Evolutionary conservation across 2,797 vertebrate species (phyloP).

Genomic region (Pelochelys cantorii): DNA sequence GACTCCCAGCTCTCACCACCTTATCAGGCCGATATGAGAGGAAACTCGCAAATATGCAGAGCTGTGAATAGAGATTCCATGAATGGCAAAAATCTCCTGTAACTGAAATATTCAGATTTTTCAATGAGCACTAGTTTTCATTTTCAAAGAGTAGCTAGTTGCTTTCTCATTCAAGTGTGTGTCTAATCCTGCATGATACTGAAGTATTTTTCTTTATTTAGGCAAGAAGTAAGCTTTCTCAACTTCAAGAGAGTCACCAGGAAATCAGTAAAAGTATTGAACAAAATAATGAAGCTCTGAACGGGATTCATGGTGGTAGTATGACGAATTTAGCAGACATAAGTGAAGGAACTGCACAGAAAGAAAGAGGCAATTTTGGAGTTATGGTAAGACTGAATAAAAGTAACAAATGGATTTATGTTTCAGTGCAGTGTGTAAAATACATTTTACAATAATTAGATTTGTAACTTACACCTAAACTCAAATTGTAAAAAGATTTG

Average conservation of each 20-base stretch:
- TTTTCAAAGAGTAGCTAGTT: background rate
- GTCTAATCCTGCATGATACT: background rate
- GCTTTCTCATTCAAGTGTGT: background rate
- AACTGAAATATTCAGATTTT: background rate
- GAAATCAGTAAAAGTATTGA: conserved; percentile 91
- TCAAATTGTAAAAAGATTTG: background rate
- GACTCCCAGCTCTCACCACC: no score
- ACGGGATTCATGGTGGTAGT: conserved; percentile 88
- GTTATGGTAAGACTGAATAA: conserved; percentile 81
- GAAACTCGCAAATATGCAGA: no score
- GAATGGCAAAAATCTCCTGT: no score
- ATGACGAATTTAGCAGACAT: conserved; percentile 92
- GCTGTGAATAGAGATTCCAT: no score
- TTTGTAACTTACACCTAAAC: background rate
- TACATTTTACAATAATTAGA: background rate
- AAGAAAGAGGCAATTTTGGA: conserved; percentile 87
- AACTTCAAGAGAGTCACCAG: conserved; percentile 92
- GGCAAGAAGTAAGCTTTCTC: conserved; percentile 92
- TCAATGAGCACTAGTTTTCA: background rate
- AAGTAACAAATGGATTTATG: background rate
- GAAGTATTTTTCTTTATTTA: conserved; percentile 57
- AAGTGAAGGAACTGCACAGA: conserved; percentile 86
- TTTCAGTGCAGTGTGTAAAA: background rate
- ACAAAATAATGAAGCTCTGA: conserved; percentile 88
- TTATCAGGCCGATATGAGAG: no score